These are phyloP conservation scores for Poeciliopsis paucimaculata DNA, from an alignment of 2,797 vertebrate genomes.

Conservation along the genomic window DNA sequence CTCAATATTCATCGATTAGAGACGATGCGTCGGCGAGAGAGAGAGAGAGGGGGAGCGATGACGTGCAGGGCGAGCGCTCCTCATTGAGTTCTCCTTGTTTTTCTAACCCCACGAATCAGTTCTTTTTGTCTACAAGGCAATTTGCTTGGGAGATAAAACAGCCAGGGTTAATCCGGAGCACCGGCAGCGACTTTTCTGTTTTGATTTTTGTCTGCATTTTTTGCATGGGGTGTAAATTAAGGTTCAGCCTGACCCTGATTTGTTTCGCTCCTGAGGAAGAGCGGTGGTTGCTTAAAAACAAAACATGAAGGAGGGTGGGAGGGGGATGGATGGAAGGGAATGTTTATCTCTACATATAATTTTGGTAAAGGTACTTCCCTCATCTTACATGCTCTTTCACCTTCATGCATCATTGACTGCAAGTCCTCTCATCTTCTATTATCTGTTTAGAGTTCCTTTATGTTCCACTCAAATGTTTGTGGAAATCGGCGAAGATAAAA, in stretches of 20 bases:
- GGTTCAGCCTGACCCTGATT: slow-evolving; percentile 54
- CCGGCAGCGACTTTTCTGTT: slow-evolving; percentile 42
- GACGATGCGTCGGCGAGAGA: slow-evolving; percentile 55
- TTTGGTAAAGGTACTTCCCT: neutral
- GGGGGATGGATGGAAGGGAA: slow-evolving; percentile 16
- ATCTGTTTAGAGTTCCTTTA: slow-evolving; percentile 19
- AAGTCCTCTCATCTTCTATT: neutral
- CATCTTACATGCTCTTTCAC: slow-evolving; percentile 5
- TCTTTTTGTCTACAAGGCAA: slow-evolving; percentile 75
- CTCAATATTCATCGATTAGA: slow-evolving; percentile 80
- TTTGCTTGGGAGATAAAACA: slow-evolving; percentile 73
- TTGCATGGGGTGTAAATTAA: slow-evolving; percentile 54
- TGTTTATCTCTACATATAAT: neutral
- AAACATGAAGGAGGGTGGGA: neutral
- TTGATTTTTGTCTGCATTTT: slow-evolving; percentile 53
- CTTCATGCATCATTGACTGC: neutral
- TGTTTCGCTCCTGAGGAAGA: slow-evolving; percentile 35
- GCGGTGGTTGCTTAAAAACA: slow-evolving; percentile 24
- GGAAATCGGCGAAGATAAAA: slow-evolving; percentile 8
- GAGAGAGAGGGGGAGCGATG: slow-evolving; percentile 39
- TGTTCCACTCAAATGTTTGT: slow-evolving; percentile 18
- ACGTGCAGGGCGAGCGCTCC: slow-evolving; percentile 49
- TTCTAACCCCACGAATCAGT: slow-evolving; percentile 60
- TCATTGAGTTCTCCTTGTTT: slow-evolving; percentile 58
- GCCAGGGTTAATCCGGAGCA: slow-evolving; percentile 67